Evolutionary conservation across 2,113 vertebrate species (phyloP), one percentile per base, ranked within the genome.

Genomic region (Neolamprologus fasciatus): DNA sequence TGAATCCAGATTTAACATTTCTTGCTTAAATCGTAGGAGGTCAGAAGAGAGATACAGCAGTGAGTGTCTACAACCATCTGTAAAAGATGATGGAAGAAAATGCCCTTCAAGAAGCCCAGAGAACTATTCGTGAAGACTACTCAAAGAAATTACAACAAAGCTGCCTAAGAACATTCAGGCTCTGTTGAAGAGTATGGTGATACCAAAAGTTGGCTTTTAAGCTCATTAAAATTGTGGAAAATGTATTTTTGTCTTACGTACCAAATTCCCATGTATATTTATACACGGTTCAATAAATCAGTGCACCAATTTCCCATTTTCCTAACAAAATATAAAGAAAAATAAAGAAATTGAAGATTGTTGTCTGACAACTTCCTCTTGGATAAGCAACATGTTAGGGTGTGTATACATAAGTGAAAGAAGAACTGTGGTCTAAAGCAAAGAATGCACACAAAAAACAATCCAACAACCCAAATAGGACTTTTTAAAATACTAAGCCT

Each of bases 81-180:
- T 26, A 73, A 45, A 28, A 45, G 14, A 26, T 0, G 4, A 17
- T 47, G 21, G 68, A 73, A 26, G 68, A 5, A 17, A 73, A 45
- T 73, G 21, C 13, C 13, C 21, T 45, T 26, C 13, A 45, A 73
- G 13, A 45, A 73, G 8, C 68, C 68, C 8, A 16, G 4, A 17
- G 4, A 73, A 45, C 68, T 45, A 4, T 16, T 17, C 13, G 8
- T 73, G 21, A 73, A 47, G 40, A 45, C 68, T 73, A 47, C 9
- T 28, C 2, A 26, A 47, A 11, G 21, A 47, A 68, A 73, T 17
- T 7, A 73, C 40, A 73, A 2, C 19, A 26, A 47, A 8, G 8
- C 3, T 42, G 12, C 0, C 35, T 6, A 42, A 71, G n/a, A 71
- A 42, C 2, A 0, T 45, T 45, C 40, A 76, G 40, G 68, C 68